Evolutionary conservation across 2,797 vertebrate genomes (phyloP).

Genomic region (Myripristis jacobus): DNA sequence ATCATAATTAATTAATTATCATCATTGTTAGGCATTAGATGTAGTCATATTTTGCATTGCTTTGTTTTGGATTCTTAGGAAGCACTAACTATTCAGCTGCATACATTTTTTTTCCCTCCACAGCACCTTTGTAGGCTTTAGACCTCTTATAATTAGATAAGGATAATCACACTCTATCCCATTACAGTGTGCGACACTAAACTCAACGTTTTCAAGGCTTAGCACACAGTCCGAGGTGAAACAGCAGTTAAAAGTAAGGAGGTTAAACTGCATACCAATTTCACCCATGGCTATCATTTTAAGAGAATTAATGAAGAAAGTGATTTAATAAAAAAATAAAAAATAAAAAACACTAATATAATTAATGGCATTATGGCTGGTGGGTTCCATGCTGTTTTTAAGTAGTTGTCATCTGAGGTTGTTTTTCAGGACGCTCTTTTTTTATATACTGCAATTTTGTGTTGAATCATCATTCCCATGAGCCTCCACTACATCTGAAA

Average conservation of each 20-base stretch:
- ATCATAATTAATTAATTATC: no score
- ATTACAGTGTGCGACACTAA: slow-evolving; percentile 63
- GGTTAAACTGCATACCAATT: not conserved
- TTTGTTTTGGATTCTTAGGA: no score
- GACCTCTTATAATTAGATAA: slow-evolving; percentile 59
- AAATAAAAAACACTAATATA: no score
- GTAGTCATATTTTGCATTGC: no score
- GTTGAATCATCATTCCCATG: not conserved
- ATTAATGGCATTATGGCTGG: not conserved
- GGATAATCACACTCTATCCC: slow-evolving; percentile 69
- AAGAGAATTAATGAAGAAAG: no score
- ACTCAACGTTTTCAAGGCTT: slow-evolving; percentile 59
- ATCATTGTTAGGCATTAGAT: no score
- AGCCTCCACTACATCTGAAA: not conserved
- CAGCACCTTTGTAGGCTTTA: slow-evolving; percentile 51
- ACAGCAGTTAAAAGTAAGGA: slow-evolving; percentile 22
- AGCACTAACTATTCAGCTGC: not conserved
- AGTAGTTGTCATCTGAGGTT: no score
- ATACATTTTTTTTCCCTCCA: slow-evolving; percentile 26
- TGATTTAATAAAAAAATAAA: no score
- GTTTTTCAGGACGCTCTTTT: no score
- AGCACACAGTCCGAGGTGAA: slow-evolving; percentile 26
- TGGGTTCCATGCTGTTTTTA: no score
- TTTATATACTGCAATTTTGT: not conserved
- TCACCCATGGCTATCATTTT: no score